Evolutionary conservation across 2,113 vertebrate genomes (phyloP).

Genomic region (Paradisaea rubra): DNA sequence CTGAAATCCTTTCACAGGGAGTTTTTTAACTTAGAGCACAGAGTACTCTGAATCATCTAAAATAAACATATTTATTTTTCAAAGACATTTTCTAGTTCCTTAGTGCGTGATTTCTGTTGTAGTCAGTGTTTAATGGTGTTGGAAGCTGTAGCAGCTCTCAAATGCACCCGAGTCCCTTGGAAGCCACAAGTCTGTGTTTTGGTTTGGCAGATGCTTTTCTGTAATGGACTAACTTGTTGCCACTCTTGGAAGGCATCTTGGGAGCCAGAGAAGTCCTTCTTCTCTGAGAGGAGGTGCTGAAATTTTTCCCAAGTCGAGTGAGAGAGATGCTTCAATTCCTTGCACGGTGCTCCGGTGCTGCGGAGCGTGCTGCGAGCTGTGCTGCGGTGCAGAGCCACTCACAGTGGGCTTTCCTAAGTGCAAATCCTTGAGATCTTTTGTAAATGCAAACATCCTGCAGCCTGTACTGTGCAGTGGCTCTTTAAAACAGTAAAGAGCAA

Average conservation of each 20-base stretch:
- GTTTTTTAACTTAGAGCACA: neutral
- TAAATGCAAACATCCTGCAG: neutral
- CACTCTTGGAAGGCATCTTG: neutral
- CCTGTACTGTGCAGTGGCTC: neutral
- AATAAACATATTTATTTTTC: neutral
- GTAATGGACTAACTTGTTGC: neutral
- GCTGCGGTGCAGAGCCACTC: neutral
- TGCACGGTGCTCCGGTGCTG: rapidly evolving
- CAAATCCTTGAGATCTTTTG: neutral
- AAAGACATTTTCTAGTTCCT: neutral
- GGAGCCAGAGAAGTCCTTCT: neutral
- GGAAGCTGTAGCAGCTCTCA: neutral
- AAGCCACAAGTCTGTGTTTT: neutral
- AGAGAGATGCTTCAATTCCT: neutral
- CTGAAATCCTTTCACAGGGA: neutral
- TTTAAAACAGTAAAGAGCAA: neutral
- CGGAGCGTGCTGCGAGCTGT: rapidly evolving
- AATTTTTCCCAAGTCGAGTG: rapidly evolving
- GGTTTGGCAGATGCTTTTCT: neutral
- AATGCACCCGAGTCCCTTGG: neutral
- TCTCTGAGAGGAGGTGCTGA: neutral
- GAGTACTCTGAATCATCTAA: neutral
- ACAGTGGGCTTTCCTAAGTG: neutral
- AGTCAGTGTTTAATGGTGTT: neutral
- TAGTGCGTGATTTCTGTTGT: neutral